These are phyloP conservation scores for Hippopotamus amphibius DNA, from an alignment of 2,113 vertebrate genomes.

Conservation along the genomic window DNA sequence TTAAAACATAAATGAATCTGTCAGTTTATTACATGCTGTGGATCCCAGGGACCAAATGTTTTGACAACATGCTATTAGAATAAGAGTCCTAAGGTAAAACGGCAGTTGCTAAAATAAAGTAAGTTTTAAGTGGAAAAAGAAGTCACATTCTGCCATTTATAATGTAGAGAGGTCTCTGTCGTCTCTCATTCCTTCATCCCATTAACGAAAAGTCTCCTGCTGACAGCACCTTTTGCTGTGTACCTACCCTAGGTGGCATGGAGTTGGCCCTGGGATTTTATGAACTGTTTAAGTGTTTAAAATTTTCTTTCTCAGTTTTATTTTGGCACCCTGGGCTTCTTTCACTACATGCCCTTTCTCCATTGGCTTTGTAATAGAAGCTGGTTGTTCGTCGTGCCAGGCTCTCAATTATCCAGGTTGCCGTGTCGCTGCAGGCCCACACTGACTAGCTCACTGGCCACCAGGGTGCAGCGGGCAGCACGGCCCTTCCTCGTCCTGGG, in stretches of 20 bases:
- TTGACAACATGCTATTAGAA: background rate
- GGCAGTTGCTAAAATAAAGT: slow-evolving; percentile 60
- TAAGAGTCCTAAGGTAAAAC: background rate
- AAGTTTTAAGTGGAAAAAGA: background rate
- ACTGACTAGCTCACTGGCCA: background rate
- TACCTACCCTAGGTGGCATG: background rate
- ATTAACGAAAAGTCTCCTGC: background rate
- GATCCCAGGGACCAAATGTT: background rate
- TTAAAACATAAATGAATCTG: background rate
- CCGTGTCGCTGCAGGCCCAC: rapidly evolving
- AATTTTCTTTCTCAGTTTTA: background rate
- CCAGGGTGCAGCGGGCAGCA: background rate
- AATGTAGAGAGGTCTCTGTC: background rate
- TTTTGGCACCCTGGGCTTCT: background rate
- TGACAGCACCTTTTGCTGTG: too few species aligned
- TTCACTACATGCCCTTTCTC: background rate
- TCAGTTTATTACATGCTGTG: background rate
- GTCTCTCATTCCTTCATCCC: background rate
- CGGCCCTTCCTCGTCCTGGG: background rate
- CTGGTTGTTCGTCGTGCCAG: background rate
- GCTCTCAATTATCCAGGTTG: too few species aligned
- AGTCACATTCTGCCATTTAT: too few species aligned
- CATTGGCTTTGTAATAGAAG: background rate
- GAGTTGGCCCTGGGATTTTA: background rate
- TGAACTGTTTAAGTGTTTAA: background rate